Base-by-base conservation (phyloP, 2,113 vertebrate species). In the Sinosuthora webbiana region DNA sequence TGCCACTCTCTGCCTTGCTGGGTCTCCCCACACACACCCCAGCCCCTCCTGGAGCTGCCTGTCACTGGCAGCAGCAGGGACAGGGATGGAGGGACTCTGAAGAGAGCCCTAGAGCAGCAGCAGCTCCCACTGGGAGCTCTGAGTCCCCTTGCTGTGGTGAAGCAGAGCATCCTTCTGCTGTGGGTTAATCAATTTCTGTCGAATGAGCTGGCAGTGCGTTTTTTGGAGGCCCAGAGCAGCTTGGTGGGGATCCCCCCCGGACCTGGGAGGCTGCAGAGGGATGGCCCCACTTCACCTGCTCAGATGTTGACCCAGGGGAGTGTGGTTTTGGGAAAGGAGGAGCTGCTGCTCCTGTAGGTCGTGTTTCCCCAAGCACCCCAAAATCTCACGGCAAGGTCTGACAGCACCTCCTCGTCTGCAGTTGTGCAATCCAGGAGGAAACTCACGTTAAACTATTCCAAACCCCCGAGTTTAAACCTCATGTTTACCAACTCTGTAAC, bases 231-330 rank as follows among this genome's bases (percentile, higher is more conserved):
- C 5, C 15, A 1, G 21, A 33, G 80, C 5, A 0, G 3, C 52
- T 49, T 3, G 0, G 13, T 14, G 50, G 24, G 62, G 30, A 27
- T 8, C 8, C 2, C 7, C 13, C 17, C 9, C 0, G 0, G 33
- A 7, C 8, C 18, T 2, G 3, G 30, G 73, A 13, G 24, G 42
- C 28, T 87, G 63, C 49, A n/a, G 17, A 0, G 10, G 75, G 67
- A 3, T 49, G 21, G 24, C 14, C 37, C 19, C 4, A 3, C 7
- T 82, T 65, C 10, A 35, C 52, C 30, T 62, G n/a, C 71, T 89
- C 56, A 20, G 25, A 3, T 0, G 0, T 11, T 42, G 49, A 7
- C 25, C 25, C 44, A 10, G 25, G 35, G 70, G 21, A 63, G 9
- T 0, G 0, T 20, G 44, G 1, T 28, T 75, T 60, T n/a, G 63